These are phyloP conservation scores for Pteropus rufus DNA, from an alignment of 2,797 vertebrate genomes.

Conservation along the genomic window DNA sequence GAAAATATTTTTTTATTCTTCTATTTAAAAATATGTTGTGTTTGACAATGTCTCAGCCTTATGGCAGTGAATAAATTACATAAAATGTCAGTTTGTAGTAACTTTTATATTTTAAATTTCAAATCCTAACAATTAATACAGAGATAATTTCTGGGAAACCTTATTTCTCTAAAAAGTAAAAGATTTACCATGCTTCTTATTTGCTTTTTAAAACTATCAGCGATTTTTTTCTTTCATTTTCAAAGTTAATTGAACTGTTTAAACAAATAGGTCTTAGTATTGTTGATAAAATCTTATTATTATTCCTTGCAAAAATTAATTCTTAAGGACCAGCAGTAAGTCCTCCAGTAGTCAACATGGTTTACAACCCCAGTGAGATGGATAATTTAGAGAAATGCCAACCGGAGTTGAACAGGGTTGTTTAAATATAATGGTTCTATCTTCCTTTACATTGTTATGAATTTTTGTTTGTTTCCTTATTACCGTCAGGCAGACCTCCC, in stretches of 20 bases:
- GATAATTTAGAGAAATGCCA: not conserved
- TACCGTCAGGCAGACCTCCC: not conserved
- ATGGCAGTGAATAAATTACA: not conserved
- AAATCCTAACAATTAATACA: not conserved
- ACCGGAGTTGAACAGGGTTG: not conserved
- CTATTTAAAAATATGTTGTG: not conserved
- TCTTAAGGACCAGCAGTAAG: not conserved
- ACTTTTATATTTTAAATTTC: not conserved
- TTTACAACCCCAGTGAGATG: not conserved
- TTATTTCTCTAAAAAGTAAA: constrained; percentile 32
- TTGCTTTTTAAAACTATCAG: constrained; percentile 60
- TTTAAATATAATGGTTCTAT: not conserved
- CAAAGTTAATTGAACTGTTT: not conserved
- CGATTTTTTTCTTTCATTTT: constrained; percentile 41
- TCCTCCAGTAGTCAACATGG: not conserved
- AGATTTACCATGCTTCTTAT: constrained; percentile 14
- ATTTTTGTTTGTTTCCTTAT: constrained; percentile 45
- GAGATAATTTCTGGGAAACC: not conserved
- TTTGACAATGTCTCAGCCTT: not conserved
- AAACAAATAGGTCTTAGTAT: not conserved
- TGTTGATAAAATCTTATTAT: not conserved
- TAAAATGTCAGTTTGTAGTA: not conserved
- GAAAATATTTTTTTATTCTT: constrained; percentile 1
- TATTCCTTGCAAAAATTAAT: constrained; percentile 26
- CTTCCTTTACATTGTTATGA: not conserved